Conservation (phyloP, 2,113 vertebrate genomes). For the Sander vitreus region DNA sequence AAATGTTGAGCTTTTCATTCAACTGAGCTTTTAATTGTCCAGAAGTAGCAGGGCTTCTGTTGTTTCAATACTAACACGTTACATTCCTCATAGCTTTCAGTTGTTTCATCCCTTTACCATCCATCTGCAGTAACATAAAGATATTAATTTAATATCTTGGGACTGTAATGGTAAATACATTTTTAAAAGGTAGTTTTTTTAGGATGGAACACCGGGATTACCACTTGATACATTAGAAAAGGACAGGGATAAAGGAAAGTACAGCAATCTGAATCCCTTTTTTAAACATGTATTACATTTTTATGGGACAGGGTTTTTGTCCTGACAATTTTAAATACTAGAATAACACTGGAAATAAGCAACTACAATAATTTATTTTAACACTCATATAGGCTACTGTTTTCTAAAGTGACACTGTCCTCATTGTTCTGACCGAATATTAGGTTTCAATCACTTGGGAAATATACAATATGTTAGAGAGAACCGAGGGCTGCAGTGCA, state of each 20-base stretch:
- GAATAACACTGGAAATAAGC: background rate
- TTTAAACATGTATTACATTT: background rate
- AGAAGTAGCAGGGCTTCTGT: too few species aligned
- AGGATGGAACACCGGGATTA: background rate
- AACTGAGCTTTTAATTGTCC: too few species aligned
- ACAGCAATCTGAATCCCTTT: background rate
- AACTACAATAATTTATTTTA: background rate
- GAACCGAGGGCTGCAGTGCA: background rate
- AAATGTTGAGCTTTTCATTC: too few species aligned
- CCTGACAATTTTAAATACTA: background rate
- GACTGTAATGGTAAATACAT: background rate
- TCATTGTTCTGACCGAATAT: background rate
- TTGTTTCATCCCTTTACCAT: background rate
- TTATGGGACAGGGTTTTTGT: background rate
- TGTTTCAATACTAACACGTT: too few species aligned
- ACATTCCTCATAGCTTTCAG: background rate
- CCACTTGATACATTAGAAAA: background rate
- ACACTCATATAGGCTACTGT: background rate
- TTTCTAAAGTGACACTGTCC: background rate
- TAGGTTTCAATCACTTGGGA: background rate
- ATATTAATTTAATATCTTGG: background rate
- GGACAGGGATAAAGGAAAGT: background rate
- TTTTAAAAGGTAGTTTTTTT: background rate
- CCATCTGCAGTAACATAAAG: background rate
- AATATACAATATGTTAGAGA: background rate